These are phyloP conservation scores for Falcaria lacertinaria DNA, from an alignment of 2,888 invertebrate species.

Conservation along the genomic window DNA sequence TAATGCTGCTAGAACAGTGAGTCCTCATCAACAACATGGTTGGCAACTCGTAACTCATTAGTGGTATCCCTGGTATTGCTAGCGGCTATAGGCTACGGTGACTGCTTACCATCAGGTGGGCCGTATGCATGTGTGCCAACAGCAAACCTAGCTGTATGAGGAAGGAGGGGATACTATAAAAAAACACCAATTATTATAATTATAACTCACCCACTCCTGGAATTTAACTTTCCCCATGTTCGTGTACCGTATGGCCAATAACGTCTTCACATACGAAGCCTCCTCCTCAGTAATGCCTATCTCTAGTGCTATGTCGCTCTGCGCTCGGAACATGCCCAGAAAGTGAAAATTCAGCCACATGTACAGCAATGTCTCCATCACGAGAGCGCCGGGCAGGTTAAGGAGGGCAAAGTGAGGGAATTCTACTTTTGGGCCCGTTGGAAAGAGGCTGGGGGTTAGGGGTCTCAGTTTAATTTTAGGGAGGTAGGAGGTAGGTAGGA, in stretches of 20 bases:
- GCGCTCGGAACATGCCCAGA: constrained; percentile 56
- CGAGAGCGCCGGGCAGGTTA: constrained; percentile 52
- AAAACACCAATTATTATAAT: no score
- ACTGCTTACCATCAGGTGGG: no score
- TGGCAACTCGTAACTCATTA: no score
- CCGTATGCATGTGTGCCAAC: no score
- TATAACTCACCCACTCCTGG: constrained; percentile 49
- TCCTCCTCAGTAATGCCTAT: constrained; percentile 58
- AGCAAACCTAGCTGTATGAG: not conserved
- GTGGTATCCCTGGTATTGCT: no score
- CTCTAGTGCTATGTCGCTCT: constrained; percentile 44
- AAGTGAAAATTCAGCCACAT: constrained; percentile 65
- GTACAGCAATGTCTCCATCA: constrained; percentile 55
- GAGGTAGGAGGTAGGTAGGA: not conserved
- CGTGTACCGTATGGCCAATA: constrained; percentile 38
- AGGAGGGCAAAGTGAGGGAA: constrained; percentile 57
- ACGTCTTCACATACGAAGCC: constrained; percentile 43
- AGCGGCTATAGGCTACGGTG: no score
- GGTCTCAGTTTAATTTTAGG: no score
- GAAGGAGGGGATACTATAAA: no score
- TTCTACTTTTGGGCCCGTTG: constrained; percentile 48
- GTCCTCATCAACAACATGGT: no score
- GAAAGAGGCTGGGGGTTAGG: constrained; percentile 42
- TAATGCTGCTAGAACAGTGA: no score
- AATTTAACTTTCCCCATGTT: constrained; percentile 39